These are phyloP conservation scores for Trematocara nigrifrons DNA, from an alignment of 2,113 vertebrate species.

Conservation along the genomic window DNA sequence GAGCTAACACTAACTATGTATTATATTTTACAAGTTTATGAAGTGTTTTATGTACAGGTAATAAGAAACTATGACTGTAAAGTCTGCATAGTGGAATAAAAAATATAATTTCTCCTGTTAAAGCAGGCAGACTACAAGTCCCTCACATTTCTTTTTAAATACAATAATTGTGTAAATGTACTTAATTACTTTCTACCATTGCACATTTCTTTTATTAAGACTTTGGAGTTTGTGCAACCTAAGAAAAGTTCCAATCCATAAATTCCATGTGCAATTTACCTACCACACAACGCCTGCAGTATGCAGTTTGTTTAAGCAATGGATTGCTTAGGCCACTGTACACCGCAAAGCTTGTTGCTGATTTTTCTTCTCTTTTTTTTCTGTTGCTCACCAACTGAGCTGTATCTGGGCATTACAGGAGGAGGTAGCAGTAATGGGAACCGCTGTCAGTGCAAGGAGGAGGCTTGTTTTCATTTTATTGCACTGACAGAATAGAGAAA, in stretches of 20 bases:
- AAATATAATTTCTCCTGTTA: background rate
- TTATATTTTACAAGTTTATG: background rate
- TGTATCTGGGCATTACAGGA: slow-evolving; percentile 11
- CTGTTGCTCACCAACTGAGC: slow-evolving; percentile 18
- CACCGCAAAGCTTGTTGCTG: background rate
- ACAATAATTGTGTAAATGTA: background rate
- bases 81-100: background rate
- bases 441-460: slow-evolving; percentile 75
- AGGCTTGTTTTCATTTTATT: slow-evolving; percentile 74
- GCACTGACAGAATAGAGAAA: slow-evolving; percentile 73
- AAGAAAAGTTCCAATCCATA: background rate
- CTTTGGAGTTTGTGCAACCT: background rate
- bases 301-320: slow-evolving; percentile 7
- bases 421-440: slow-evolving; percentile 73
- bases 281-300: background rate
- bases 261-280: background rate
- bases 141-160: background rate
- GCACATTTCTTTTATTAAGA: background rate
- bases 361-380: background rate
- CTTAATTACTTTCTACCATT: background rate
- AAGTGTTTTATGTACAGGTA: background rate
- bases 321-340: background rate
- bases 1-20: background rate
- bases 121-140: background rate
- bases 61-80: background rate